phyloP scores from a whole-genome alignment of 2,113 vertebrate genomes.

The pig (Sus scrofa) region DNA sequence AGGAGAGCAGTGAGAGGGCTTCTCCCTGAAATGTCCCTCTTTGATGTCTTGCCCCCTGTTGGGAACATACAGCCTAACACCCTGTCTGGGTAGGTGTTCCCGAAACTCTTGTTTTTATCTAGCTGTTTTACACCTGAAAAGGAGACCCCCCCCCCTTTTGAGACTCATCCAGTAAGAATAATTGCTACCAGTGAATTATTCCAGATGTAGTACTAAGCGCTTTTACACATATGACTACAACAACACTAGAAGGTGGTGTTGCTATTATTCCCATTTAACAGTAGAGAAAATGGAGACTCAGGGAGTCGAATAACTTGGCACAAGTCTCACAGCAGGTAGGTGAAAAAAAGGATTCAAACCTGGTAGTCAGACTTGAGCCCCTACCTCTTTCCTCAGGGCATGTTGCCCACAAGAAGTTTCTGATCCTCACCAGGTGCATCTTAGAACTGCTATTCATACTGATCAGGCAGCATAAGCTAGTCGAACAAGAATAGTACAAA shows the following conservation, averaged over 20 bases:
- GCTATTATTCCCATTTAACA: background rate
- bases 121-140: background rate
- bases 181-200: background rate
- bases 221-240: background rate
- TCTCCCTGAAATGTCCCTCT: background rate
- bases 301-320: background rate
- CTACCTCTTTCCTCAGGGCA: background rate
- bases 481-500: background rate
- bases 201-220: background rate
- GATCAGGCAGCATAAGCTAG: background rate
- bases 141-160: background rate
- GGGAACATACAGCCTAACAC: background rate
- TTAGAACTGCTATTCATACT: background rate
- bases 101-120: background rate
- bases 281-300: background rate
- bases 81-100: background rate
- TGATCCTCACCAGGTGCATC: background rate
- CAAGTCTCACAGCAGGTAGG: background rate
- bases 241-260: background rate
- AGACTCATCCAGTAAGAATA: background rate
- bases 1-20: background rate
- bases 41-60: background rate
- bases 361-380: background rate
- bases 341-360: background rate
- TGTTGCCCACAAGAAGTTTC: background rate